These are phyloP conservation scores for Notechis scutatus DNA, from an alignment of 2,113 vertebrate species.

Conservation along the genomic window DNA sequence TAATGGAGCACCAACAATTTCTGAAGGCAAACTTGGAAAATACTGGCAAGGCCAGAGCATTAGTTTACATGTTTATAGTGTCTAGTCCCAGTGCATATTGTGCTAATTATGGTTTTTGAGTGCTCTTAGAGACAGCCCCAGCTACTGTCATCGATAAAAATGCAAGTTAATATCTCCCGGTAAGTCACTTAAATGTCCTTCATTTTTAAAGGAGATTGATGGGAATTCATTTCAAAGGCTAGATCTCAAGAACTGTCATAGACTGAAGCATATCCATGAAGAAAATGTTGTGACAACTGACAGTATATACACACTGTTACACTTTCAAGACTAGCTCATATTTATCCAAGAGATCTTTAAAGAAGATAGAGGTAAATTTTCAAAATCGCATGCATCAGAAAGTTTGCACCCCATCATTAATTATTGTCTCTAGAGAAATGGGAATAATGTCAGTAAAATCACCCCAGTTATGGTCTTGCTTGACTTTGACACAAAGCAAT, in stretches of 20 bases:
- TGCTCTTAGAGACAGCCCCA: background rate
- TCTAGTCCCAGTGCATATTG: background rate
- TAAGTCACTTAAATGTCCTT: background rate
- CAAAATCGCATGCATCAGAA: background rate
- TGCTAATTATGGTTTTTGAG: background rate
- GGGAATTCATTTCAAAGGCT: background rate
- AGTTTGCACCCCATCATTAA: background rate
- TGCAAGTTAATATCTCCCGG: background rate
- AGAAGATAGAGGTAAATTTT: background rate
- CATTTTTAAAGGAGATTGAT: background rate
- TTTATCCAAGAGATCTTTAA: background rate
- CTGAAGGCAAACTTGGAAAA: background rate
- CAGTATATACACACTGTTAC: background rate
- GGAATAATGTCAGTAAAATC: background rate
- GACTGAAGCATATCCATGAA: background rate
- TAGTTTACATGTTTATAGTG: background rate
- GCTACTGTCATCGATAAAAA: background rate
- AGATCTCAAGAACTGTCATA: slow-evolving; percentile 4
- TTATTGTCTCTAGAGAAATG: background rate
- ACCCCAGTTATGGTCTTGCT: background rate
- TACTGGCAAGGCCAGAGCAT: background rate
- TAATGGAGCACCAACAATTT: background rate
- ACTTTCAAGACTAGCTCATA: background rate
- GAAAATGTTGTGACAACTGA: background rate
- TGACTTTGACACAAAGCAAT: background rate